Evolutionary conservation across 2,888 invertebrate species (phyloP), one percentile per base, ranked within the genome.

Genomic region (Sisyra nigra): DNA sequence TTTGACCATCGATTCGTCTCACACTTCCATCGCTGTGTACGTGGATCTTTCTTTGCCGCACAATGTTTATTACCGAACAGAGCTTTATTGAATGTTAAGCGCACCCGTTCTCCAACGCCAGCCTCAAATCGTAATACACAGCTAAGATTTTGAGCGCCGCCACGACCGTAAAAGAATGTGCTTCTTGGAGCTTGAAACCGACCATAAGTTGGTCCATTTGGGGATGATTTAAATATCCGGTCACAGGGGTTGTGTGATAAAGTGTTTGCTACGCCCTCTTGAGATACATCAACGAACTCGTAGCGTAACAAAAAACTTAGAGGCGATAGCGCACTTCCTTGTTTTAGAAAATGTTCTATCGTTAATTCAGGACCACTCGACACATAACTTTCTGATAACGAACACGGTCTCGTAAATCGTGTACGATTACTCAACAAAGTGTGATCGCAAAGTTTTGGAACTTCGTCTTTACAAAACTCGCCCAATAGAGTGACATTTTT

Each of bases 141-240:
- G 46, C 74, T 79, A 43, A 86, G 62, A 56, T 84, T 80, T 55
- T 75, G 72, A 14, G 80, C 73, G 2, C 86, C 87, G 10, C 86
- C 87, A 51, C 86, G 69, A 2, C 86, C 86, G 55, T 80, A 87
- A 55, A 83, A 75, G 62, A 87, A 86, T 42, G 85, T 82, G 51
- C 82, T 84, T 52, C 76, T 71, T 6, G 85, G 84, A 19, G 84
- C 83, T 56, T 76, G 72, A 57, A 85, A 80, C 52, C 71, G 66
- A 11, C 80, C 77, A 10, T 69, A 67, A 10, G 37, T 15, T n/a
- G 43, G 43, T 18, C 35, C 30, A 31, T 37, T 37, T 17, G 17
- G 17, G 15, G 30, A 14, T 40, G 69, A 68, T 54, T 67, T 71
- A 54, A 75, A 72, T 45, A 73, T 51, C 40, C 77, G 64, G 56